Conservation (phyloP, 2,888 invertebrate genomes). For the Tryphoninae sp. region DNA sequence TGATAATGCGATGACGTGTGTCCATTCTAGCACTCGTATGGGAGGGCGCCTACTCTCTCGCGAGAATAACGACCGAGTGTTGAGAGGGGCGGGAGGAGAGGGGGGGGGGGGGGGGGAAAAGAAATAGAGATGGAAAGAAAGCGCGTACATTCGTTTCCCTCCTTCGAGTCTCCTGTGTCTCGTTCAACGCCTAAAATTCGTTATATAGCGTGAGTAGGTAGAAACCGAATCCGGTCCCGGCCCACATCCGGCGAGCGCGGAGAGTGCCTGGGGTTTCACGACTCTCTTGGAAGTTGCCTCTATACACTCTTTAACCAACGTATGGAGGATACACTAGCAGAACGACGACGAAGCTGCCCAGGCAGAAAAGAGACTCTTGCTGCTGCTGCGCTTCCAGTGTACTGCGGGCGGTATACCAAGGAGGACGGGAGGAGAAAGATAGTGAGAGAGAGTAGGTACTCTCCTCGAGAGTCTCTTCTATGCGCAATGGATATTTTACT, state of each 20-base stretch:
- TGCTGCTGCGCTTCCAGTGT: conserved; percentile 42
- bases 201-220: conserved; percentile 68
- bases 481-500: conserved; percentile 53
- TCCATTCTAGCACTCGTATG: conserved; percentile 34
- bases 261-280: conserved; percentile 18
- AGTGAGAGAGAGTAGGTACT: conserved; percentile 58
- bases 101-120: background rate
- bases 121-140: background rate
- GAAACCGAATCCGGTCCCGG: conserved; percentile 72
- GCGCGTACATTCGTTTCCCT: background rate
- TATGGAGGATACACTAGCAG: conserved; percentile 48
- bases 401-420: conserved; percentile 64
- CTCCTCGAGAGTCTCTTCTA: conserved; percentile 31
- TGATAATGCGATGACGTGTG: conserved; percentile 69
- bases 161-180: conserved; percentile 21
- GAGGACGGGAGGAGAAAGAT: conserved; percentile 33
- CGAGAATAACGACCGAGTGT: background rate
- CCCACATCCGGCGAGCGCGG: conserved; percentile 72
- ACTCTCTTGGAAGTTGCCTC: conserved; percentile 73
- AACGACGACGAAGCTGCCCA: conserved; percentile 65
- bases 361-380: conserved; percentile 67
- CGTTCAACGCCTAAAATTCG: conserved; percentile 69
- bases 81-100: no score
- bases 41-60: conserved; percentile 62
- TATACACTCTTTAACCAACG: conserved; percentile 45